Percentiles rank a stretch among this genome's conserved stretches.
Evolutionary conservation across 2,888 invertebrate genomes (phyloP).

Genomic region (Crossocerus cetratus): DNA sequence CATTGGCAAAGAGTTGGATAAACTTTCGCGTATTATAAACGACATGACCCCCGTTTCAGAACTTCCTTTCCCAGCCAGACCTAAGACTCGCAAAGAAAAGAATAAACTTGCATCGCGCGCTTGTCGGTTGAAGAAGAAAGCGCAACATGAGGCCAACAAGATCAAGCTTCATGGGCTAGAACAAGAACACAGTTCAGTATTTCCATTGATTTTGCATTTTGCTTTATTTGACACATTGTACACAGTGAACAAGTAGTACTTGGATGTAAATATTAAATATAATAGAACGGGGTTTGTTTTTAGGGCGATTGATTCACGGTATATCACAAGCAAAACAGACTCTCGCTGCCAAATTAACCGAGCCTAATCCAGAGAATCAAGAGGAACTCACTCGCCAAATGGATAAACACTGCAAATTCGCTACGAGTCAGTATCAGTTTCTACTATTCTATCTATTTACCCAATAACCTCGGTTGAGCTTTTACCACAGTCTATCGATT

Average conservation of each 20-base stretch:
- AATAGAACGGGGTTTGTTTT: neutral
- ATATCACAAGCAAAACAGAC: conserved; percentile 88
- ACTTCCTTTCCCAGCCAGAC: conserved; percentile 91
- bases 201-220: neutral
- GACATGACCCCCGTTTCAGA: conserved; percentile 98
- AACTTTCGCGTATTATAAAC: conserved; percentile 93
- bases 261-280: conserved; percentile 6
- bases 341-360: conserved; percentile 83
- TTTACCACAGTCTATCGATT: conserved; percentile 5
- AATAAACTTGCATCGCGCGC: conserved; percentile 98
- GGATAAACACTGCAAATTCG: conserved; percentile 83
- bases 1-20: conserved; percentile 95
- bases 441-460: neutral
- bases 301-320: conserved; percentile 88
- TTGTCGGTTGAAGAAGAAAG: conserved; percentile 98
- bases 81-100: conserved; percentile 97
- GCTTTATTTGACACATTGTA: neutral
- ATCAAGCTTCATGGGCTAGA: conserved; percentile 95
- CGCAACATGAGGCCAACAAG: conserved; percentile 99
- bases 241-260: neutral
- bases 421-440: conserved; percentile 82
- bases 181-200: conserved; percentile 89
- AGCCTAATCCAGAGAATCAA: conserved; percentile 79
- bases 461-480: neutral
- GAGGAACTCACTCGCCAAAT: conserved; percentile 85